Evolutionary conservation across 2,113 vertebrate genomes (phyloP).

Genomic region (Maccullochella peelii): DNA sequence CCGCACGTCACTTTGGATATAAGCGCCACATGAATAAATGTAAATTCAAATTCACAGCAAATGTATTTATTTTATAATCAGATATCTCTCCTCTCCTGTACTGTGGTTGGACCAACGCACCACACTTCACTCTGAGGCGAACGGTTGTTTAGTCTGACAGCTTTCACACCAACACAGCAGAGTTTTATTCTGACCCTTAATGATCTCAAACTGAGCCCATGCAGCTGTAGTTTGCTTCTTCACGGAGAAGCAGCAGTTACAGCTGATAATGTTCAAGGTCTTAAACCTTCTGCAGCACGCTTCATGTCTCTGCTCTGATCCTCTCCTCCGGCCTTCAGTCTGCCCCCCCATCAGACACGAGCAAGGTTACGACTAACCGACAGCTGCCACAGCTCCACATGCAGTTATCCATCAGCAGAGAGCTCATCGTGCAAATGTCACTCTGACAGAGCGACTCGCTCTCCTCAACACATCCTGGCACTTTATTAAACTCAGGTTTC

Average conservation of each 20-base stretch:
- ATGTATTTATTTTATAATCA: too few species aligned
- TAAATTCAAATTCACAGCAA: too few species aligned
- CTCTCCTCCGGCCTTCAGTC: background rate
- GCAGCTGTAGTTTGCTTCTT: background rate
- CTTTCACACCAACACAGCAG: too few species aligned
- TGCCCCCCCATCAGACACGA: background rate
- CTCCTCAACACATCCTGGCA: constrained; percentile 1
- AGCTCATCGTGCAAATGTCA: background rate
- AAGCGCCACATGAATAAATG: too few species aligned
- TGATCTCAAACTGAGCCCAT: too few species aligned
- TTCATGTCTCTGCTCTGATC: background rate
- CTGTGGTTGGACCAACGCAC: too few species aligned
- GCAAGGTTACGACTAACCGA: background rate
- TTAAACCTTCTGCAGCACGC: background rate
- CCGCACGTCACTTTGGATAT: too few species aligned
- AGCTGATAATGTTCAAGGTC: background rate
- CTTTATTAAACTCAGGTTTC: background rate
- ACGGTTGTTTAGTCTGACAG: too few species aligned
- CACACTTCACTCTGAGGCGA: too few species aligned
- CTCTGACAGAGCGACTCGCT: background rate
- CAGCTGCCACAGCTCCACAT: background rate
- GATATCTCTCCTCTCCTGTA: too few species aligned
- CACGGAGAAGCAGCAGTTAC: background rate
- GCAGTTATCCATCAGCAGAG: constrained; percentile 7
- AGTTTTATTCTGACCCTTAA: too few species aligned